Base-by-base conservation (phyloP, 1,140 invertebrate species). In the Sycophila sp. region DNA sequence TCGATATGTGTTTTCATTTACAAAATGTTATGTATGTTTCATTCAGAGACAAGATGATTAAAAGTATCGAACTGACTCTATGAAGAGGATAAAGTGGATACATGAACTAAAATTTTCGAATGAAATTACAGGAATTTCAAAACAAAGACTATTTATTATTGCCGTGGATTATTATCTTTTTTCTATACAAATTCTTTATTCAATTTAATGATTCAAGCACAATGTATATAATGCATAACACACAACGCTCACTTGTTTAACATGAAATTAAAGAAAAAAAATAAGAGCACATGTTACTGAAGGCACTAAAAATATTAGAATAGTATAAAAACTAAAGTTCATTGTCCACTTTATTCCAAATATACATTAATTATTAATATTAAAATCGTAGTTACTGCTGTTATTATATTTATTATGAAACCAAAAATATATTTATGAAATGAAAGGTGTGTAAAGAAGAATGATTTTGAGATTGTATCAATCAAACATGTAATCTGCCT, bases 381-480 rank as follows among this genome's bases (percentile, higher is more conserved):
- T 63, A 69, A 47, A 45, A 64, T n/a, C 64, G 19, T 69, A 45
- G 58, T 64, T 56, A 64, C 19, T 70, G 19, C 63, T 56, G 58
- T 64, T 56, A 47, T 66, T 66, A 71, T 66, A 65, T 65, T 71
- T 71, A 66, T 71, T 40, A 64, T 64, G 51, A 71, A 65, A 64
- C 69, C 59, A 71, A 71, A 71, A 71, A 71, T 71, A 71, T 70
- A 70, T 56, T 63, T 55, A 69, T 56, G 36, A 65, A 47, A 42
- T 60, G 19, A 36, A 63, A 58, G 53, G 47, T 28, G 32, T 51
- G 19, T 65, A 58, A 63, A 70, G n/a, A 38, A 40, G 65, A 71
- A 38, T 47, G 36, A 56, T 56, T 64, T 63, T 59, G 45, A 65
- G 62, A 60, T 65, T 71, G 55, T 71, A 65, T 59, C 51, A 71